Evolutionary conservation across 2,797 vertebrate species (phyloP).

Genomic region (Enoplosus armatus): DNA sequence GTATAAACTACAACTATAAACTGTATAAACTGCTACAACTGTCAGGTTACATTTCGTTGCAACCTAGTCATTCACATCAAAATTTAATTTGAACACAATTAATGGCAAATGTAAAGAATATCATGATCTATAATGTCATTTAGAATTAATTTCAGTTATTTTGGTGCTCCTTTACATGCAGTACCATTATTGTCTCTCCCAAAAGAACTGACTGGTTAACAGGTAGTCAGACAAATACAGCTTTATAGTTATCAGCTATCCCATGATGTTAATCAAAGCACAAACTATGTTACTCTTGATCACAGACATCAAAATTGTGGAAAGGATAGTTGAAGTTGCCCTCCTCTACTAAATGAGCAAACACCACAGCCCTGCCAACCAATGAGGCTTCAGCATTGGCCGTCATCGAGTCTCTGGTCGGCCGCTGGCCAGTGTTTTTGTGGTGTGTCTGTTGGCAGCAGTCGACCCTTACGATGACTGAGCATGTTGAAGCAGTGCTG

Average conservation of each 20-base stretch:
- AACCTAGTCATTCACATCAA: slow-evolving; percentile 10
- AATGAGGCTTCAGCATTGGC: slow-evolving; percentile 20
- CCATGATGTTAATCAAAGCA: slow-evolving; percentile 12
- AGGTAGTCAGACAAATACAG: too few relatives aligned
- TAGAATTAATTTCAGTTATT: too few relatives aligned
- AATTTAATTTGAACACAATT: slow-evolving; percentile 9
- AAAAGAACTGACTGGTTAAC: slow-evolving; percentile 10
- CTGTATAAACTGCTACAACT: too few relatives aligned
- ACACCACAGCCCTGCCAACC: slow-evolving; percentile 17
- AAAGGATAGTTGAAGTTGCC: background rate
- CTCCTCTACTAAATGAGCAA: slow-evolving; percentile 1
- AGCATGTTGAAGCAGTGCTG: slow-evolving; percentile 12
- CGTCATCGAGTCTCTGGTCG: background rate
- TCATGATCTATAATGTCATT: too few relatives aligned
- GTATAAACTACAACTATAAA: too few relatives aligned
- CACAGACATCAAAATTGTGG: background rate
- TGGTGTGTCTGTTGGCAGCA: slow-evolving; percentile 7
- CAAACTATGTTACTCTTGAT: background rate
- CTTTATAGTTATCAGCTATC: background rate
- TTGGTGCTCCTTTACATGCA: slow-evolving; percentile 15
- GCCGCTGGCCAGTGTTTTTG: slow-evolving; percentile 18
- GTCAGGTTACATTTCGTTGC: slow-evolving; percentile 14
- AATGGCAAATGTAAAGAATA: slow-evolving; percentile 13
- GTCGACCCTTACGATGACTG: background rate
- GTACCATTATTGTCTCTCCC: background rate